Conservation (phyloP, 2,797 vertebrate genomes). For the Florisuga fusca region DNA sequence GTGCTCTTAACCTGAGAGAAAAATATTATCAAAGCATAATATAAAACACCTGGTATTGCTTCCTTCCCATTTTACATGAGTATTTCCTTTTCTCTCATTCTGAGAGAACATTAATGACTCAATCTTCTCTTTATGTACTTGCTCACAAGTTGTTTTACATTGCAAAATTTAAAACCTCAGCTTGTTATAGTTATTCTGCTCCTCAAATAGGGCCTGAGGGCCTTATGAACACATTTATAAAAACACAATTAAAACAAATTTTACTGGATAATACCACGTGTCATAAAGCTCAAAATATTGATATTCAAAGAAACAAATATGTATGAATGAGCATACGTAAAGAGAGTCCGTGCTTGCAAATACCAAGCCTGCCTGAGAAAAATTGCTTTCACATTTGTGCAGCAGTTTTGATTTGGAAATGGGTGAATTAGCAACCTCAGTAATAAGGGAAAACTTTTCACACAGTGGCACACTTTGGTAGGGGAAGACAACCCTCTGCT, state of each 20-base stretch:
- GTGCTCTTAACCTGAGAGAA: background rate
- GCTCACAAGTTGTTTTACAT: background rate
- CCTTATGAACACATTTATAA: background rate
- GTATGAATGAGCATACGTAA: background rate
- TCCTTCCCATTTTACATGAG: background rate
- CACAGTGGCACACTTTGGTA: background rate
- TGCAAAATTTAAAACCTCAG: background rate
- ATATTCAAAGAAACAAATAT: background rate
- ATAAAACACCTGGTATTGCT: background rate
- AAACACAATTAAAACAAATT: background rate
- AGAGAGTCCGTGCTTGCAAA: background rate
- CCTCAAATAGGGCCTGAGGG: background rate
- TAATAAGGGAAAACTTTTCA: background rate
- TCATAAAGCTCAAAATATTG: background rate
- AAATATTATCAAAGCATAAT: constrained; percentile 5
- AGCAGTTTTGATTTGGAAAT: background rate
- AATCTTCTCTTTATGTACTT: background rate
- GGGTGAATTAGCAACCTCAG: background rate
- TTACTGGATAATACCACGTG: background rate
- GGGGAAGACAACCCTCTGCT: background rate
- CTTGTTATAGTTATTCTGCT: background rate
- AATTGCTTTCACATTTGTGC: background rate
- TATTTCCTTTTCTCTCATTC: background rate
- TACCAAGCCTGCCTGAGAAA: background rate
- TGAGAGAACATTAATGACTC: background rate